A percentile compares a stretch with the other conserved stretches of the same genome.
phyloP scores from a whole-genome alignment of 2,888 invertebrate species.

The Polydrusus pterygomalis region DNA sequence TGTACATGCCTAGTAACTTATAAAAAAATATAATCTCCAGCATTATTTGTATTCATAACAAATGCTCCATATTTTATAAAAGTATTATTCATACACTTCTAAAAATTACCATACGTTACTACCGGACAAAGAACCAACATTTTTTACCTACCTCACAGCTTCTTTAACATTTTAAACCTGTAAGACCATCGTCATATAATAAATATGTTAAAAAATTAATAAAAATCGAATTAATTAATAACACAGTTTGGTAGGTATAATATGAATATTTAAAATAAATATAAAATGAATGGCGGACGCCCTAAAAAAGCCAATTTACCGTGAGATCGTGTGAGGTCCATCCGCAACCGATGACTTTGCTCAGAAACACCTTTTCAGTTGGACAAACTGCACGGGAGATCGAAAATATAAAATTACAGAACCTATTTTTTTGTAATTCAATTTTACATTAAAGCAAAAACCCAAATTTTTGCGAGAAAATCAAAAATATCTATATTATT shows the following conservation, averaged over 20 bases:
- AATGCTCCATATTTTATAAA: too few species aligned
- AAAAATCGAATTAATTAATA: constrained; percentile 57
- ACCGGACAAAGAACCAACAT: constrained; percentile 45
- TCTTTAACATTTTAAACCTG: constrained; percentile 49
- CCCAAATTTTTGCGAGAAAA: too few species aligned
- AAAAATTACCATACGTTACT: constrained; percentile 23
- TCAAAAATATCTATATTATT: too few species aligned
- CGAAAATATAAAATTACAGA: neutral
- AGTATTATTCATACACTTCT: neutral
- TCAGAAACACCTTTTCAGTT: constrained; percentile 42
- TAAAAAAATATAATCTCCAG: too few species aligned
- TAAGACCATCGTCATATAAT: constrained; percentile 54
- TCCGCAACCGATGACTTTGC: constrained; percentile 48
- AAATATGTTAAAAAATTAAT: constrained; percentile 56
- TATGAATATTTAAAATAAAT: constrained; percentile 56
- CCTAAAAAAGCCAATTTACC: constrained; percentile 56
- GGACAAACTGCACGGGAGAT: constrained; percentile 39
- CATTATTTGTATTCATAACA: too few species aligned
- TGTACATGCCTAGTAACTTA: too few species aligned
- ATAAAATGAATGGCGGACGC: constrained; percentile 49
- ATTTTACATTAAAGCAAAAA: too few species aligned
- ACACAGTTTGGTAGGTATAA: constrained; percentile 54
- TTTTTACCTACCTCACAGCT: constrained; percentile 53
- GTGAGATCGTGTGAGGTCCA: constrained; percentile 55
- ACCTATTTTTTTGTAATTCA: too few species aligned